Conservation (phyloP, 2,888 invertebrate genomes). For the Apoda limacodes region DNA sequence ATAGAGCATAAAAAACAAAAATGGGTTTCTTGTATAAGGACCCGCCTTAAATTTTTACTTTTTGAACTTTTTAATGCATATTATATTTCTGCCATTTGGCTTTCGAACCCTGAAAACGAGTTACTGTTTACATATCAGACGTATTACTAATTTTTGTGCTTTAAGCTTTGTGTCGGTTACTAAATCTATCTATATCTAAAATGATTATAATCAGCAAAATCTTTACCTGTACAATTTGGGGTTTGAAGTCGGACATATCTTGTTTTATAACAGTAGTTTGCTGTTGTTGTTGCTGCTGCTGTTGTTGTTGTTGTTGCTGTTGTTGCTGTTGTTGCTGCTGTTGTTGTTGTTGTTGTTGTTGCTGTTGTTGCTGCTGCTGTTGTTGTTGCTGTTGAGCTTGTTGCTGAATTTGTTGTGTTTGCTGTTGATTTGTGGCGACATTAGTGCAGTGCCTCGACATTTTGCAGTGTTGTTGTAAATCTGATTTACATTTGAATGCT, state of each 20-base stretch:
- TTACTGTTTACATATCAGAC: too few relatives aligned
- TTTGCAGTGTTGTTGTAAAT: constrained; percentile 76
- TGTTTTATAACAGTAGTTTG: constrained; percentile 63
- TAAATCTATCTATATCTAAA: constrained; percentile 2
- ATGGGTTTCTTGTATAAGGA: too few relatives aligned
- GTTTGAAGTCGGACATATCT: constrained; percentile 63
- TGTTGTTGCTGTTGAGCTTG: constrained; percentile 38
- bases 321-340: constrained; percentile 37
- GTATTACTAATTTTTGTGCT: too few relatives aligned
- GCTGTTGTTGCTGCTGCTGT: constrained; percentile 34
- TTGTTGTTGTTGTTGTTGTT: constrained; percentile 46
- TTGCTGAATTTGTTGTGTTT: constrained; percentile 39
- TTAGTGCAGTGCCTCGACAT: constrained; percentile 55
- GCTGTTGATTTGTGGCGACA: constrained; percentile 21
- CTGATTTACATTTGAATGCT: constrained; percentile 78
- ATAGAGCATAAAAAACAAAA: too few relatives aligned
- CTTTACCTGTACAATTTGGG: constrained; percentile 65
- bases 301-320: constrained; percentile 41
- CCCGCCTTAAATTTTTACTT: too few relatives aligned
- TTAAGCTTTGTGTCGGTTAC: too few relatives aligned
- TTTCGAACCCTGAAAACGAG: too few relatives aligned
- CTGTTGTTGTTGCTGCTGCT: constrained; percentile 37
- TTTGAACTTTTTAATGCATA: too few relatives aligned
- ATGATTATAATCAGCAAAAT: too few relatives aligned
- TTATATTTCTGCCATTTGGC: too few relatives aligned